Conservation (phyloP, 2,113 vertebrate species). For the Antennarius striatus region DNA sequence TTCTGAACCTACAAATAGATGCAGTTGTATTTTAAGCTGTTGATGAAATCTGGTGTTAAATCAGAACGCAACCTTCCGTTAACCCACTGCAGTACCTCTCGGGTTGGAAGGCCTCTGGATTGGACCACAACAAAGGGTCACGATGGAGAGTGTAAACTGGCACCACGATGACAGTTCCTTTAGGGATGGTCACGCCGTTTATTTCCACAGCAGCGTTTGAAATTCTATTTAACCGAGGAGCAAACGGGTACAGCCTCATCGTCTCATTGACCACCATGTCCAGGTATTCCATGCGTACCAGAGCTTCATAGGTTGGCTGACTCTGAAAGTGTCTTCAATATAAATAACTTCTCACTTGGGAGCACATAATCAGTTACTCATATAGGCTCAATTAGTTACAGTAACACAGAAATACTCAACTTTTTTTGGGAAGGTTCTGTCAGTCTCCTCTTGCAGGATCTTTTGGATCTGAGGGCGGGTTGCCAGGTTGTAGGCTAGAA, state of each 20-base stretch:
- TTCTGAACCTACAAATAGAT: constrained; percentile 71
- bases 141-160: background rate
- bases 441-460: constrained; percentile 79
- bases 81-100: background rate
- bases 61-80: background rate
- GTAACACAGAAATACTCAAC: constrained; percentile 41
- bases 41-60: background rate
- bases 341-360: background rate
- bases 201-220: background rate
- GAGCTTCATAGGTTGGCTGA: background rate
- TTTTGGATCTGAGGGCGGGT: constrained; percentile 76
- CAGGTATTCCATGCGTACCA: background rate
- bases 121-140: background rate
- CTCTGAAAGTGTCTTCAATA: background rate
- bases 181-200: background rate
- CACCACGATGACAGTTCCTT: background rate
- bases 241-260: background rate
- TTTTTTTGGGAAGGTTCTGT: constrained; percentile 77
- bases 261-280: background rate
- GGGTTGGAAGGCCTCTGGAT: background rate
- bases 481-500: constrained; percentile 78
- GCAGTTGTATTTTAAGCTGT: background rate
- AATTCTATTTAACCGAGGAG: background rate
- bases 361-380: background rate
- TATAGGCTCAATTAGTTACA: background rate